Conservation (phyloP, 2,888 invertebrate species). For the Drosophila paranaensis region DNA sequence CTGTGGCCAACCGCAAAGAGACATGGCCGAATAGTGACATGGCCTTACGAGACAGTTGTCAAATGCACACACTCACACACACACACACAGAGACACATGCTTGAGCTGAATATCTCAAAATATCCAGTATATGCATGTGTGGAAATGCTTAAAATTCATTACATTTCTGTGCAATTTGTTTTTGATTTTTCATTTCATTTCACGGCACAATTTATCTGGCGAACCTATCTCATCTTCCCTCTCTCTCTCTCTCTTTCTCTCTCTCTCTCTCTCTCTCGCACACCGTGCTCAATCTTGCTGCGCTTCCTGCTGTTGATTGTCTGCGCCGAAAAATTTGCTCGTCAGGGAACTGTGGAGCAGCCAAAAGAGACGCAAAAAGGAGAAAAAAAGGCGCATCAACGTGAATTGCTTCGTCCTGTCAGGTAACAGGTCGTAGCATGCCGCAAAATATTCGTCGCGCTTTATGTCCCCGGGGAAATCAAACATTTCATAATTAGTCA, state of each 20-base stretch:
- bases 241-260: not conserved
- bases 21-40: constrained; percentile 77
- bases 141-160: constrained; percentile 78
- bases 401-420: constrained; percentile 52
- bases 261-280: not conserved
- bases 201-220: constrained; percentile 61
- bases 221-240: constrained; percentile 21
- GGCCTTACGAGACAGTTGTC: constrained; percentile 78
- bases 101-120: constrained; percentile 37
- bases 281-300: constrained; percentile 23
- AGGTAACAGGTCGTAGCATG: constrained; percentile 42
- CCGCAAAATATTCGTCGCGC: constrained; percentile 71
- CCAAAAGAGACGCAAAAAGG: constrained; percentile 12
- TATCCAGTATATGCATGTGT: constrained; percentile 53
- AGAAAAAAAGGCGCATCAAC: constrained; percentile 48
- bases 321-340: constrained; percentile 47
- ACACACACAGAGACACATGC: constrained; percentile 17
- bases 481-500: constrained; percentile 84
- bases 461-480: constrained; percentile 80
- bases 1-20: constrained; percentile 80
- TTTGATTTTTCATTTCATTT: constrained; percentile 79
- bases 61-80: constrained; percentile 47
- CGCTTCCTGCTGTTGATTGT: constrained; percentile 65
- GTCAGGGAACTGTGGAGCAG: constrained; percentile 14
- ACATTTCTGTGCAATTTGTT: constrained; percentile 77